Evolutionary conservation across 2,888 invertebrate genomes (phyloP).

Genomic region (Cartodere bifasciata): DNA sequence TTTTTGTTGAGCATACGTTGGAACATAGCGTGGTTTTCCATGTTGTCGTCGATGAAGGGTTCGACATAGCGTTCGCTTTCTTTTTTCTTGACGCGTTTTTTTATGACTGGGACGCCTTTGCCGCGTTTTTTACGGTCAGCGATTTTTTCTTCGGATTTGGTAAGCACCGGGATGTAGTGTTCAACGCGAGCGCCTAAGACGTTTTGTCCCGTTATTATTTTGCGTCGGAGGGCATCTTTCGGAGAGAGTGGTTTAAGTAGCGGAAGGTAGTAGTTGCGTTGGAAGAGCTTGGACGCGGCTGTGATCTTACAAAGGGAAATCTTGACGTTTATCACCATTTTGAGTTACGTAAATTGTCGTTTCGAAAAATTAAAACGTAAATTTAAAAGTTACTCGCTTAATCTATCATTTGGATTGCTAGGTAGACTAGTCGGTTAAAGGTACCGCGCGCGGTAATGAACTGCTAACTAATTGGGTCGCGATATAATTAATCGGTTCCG

Average conservation of each 20-base stretch:
- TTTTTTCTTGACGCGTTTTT: conserved; percentile 26
- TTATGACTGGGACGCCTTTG: conserved; percentile 31
- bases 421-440: no score
- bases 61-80: conserved; percentile 27
- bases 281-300: conserved; percentile 63
- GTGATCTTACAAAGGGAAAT: conserved; percentile 63
- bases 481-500: no score
- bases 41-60: conserved; percentile 29
- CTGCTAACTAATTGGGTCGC: no score
- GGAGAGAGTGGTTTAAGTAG: conserved; percentile 68
- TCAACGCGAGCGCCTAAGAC: conserved; percentile 44
- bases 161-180: conserved; percentile 65
- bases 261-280: conserved; percentile 72
- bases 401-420: no score
- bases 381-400: no score
- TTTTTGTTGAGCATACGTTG: conserved; percentile 40
- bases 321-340: conserved; percentile 32
- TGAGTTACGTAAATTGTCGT: conserved; percentile 6
- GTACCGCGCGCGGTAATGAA: no score
- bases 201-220: conserved; percentile 63
- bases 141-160: conserved; percentile 33
- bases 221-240: conserved; percentile 66
- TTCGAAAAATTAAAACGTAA: no score
- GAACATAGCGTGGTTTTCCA: conserved; percentile 26
- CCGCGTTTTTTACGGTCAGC: conserved; percentile 24